These are phyloP conservation scores for Nemotelus pantherinus DNA, from an alignment of 2,888 invertebrate species.

Conservation along the genomic window DNA sequence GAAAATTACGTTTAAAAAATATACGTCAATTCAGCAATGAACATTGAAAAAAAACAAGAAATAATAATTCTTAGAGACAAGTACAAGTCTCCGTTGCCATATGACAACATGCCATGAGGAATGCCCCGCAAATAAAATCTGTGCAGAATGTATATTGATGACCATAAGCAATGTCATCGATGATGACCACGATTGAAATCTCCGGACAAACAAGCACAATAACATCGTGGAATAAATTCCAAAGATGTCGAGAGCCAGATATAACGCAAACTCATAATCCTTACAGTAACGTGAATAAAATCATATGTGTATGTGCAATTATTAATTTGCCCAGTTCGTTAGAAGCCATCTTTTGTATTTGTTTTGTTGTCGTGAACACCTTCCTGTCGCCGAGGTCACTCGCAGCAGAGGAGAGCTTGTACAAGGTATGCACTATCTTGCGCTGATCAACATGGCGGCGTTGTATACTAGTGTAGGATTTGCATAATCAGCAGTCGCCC, in stretches of 20 bases:
- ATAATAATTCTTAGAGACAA: neutral
- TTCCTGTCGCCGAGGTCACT: neutral
- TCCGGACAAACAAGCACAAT: constrained; percentile 29
- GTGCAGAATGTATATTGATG: neutral
- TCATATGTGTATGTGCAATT: neutral
- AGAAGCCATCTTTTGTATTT: no score
- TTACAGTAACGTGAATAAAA: neutral
- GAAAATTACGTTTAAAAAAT: constrained; percentile 43
- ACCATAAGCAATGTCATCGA: constrained; percentile 42
- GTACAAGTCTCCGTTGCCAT: no score
- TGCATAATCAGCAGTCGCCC: constrained; percentile 45
- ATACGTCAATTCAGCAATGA: neutral
- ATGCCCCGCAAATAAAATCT: no score
- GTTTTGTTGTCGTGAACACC: no score
- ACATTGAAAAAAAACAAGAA: no score
- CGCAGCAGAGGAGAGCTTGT: neutral
- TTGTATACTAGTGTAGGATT: neutral
- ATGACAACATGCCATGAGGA: no score
- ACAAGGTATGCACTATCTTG: neutral
- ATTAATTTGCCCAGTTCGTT: neutral
- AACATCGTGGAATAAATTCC: constrained; percentile 23
- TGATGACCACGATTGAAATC: constrained; percentile 37
- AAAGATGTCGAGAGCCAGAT: neutral
- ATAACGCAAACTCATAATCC: neutral
- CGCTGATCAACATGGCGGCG: neutral